Evolutionary conservation across 2,888 invertebrate species (phyloP).

Genomic region (Lasius platythorax): DNA sequence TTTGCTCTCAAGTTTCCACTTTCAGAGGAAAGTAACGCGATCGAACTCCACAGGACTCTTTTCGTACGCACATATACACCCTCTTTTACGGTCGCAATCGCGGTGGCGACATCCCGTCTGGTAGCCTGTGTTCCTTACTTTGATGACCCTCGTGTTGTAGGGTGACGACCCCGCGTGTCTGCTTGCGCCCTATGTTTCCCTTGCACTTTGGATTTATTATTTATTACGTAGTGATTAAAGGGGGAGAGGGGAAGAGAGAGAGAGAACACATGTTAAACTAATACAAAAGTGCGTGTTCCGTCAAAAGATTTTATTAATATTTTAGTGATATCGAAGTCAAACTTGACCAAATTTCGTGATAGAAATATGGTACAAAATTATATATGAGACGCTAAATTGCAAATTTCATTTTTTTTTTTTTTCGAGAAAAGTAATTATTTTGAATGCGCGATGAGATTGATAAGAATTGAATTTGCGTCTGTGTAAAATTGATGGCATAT

Average conservation of each 20-base stretch:
- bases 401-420: neutral
- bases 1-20: neutral
- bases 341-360: neutral
- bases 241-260: too few species aligned
- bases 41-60: neutral
- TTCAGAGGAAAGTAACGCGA: neutral
- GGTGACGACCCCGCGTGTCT: constrained; percentile 68
- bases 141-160: constrained; percentile 65
- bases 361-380: neutral
- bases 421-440: neutral
- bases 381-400: neutral
- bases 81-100: constrained; percentile 26
- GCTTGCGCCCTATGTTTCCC: constrained; percentile 38
- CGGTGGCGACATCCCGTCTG: constrained; percentile 68
- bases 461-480: neutral
- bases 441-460: neutral
- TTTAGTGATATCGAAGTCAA: neutral
- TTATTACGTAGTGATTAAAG: constrained; percentile 49
- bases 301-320: neutral
- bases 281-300: neutral
- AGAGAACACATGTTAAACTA: neutral
- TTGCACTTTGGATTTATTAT: constrained; percentile 69
- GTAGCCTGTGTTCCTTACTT: constrained; percentile 64
- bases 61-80: neutral
- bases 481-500: neutral